Percentiles rank a stretch among this genome's conserved stretches.
These are phyloP conservation scores for Ornithoptera alexandrae DNA, from an alignment of 2,888 invertebrate species.

Conservation along the genomic window DNA sequence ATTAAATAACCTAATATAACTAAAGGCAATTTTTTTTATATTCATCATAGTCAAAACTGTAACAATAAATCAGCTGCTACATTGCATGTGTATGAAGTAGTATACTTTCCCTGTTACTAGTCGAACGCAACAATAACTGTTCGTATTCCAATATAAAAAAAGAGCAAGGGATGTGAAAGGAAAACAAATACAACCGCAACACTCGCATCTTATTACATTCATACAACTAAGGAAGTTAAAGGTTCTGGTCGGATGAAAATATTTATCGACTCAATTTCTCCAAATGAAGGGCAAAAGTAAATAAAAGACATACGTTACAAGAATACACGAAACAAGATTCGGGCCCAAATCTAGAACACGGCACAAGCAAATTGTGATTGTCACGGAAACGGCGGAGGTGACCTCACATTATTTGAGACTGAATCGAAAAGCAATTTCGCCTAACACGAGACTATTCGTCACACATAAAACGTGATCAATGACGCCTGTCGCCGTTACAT, in stretches of 20 bases:
- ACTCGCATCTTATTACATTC: conserved; percentile 12
- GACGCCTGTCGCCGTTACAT: conserved; percentile 40
- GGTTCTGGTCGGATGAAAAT: conserved; percentile 10
- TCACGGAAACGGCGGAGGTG: conserved; percentile 68
- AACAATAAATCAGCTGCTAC: neutral
- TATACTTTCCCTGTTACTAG: neutral
- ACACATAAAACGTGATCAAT: conserved; percentile 77
- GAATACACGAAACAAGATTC: conserved; percentile 44
- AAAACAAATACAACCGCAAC: conserved; percentile 10
- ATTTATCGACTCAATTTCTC: conserved; percentile 46
- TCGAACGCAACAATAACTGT: neutral
- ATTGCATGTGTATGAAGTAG: neutral
- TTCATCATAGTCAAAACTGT: too few relatives aligned
- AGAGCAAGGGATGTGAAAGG: neutral
- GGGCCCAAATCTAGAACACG: conserved; percentile 37
- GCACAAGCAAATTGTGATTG: conserved; percentile 67
- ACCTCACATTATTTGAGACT: conserved; percentile 75
- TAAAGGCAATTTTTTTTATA: too few relatives aligned
- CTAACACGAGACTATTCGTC: conserved; percentile 77
- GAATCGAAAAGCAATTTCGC: conserved; percentile 76
- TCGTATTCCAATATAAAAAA: neutral
- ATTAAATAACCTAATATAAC: too few relatives aligned
- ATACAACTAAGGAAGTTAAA: conserved; percentile 14
- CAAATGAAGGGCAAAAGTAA: conserved; percentile 50
- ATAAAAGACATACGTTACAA: conserved; percentile 50